Conservation (phyloP, 2,888 invertebrate species). For the Eupsilia transversa region DNA sequence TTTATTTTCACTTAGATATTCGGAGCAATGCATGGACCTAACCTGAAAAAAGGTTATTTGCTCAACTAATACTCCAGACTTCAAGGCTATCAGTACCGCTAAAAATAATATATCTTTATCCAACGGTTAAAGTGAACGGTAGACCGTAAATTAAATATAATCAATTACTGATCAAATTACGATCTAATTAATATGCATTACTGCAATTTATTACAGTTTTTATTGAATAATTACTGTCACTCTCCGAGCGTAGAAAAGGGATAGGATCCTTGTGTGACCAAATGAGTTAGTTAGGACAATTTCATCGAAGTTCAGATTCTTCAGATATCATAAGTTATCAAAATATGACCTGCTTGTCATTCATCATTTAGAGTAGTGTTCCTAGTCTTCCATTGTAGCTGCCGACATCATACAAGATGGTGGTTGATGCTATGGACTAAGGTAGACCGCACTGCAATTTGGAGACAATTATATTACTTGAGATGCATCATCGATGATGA, state of each 20-base stretch:
- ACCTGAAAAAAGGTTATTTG: neutral
- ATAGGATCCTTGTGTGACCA: too few species aligned
- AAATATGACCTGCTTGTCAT: too few species aligned
- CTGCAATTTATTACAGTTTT: conserved; percentile 19
- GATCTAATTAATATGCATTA: conserved; percentile 45
- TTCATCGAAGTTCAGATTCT: too few species aligned
- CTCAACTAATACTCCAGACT: neutral
- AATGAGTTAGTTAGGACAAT: too few species aligned
- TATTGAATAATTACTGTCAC: neutral
- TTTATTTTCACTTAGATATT: neutral
- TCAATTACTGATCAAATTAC: conserved; percentile 54
- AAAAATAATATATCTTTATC: conserved; percentile 48
- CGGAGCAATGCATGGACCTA: neutral
- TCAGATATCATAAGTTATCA: too few species aligned
- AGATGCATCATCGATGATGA: neutral
- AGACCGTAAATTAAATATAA: conserved; percentile 52
- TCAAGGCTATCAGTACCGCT: conserved; percentile 50
- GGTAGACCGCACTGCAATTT: neutral
- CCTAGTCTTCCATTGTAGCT: neutral
- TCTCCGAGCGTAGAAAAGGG: neutral
- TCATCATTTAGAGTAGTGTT: neutral
- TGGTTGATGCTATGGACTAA: neutral
- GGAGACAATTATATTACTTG: neutral
- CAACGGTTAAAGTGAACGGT: conserved; percentile 62
- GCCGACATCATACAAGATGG: neutral